phyloP scores from a whole-genome alignment of 2,888 invertebrate species.

The Papilio elwesi region DNA sequence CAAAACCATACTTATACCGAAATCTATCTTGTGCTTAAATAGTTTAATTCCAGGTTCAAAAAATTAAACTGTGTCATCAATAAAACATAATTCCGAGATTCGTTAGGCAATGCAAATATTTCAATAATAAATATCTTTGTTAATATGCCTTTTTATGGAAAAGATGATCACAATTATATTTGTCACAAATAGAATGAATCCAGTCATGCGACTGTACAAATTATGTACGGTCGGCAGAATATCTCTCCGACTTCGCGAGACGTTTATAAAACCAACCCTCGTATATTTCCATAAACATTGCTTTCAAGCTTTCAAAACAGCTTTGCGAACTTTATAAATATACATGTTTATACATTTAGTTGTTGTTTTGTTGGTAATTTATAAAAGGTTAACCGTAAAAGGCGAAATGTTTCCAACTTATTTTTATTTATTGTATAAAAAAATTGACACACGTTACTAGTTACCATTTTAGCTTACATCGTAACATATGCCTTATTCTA shows the following conservation, averaged over 20 bases:
- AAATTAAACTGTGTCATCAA: too few species aligned
- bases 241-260: conserved; percentile 8
- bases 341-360: conserved; percentile 21
- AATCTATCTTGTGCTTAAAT: too few species aligned
- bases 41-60: too few species aligned
- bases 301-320: conserved; percentile 24
- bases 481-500: too few species aligned
- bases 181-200: neutral
- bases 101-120: too few species aligned
- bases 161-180: conserved; percentile 1
- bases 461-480: too few species aligned
- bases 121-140: too few species aligned
- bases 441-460: too few species aligned
- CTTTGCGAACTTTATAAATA: conserved; percentile 23
- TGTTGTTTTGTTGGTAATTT: conserved; percentile 21
- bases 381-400: conserved; percentile 11
- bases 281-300: conserved; percentile 24
- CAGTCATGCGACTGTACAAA: neutral
- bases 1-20: too few species aligned
- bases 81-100: too few species aligned
- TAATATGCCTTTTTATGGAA: too few species aligned
- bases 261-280: conserved; percentile 22
- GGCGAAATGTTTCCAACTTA: neutral
- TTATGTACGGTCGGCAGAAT: conserved; percentile 11
- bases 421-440: neutral